These are phyloP conservation scores for Standfussiana lucernea DNA, from an alignment of 2,888 invertebrate species.

Conservation along the genomic window DNA sequence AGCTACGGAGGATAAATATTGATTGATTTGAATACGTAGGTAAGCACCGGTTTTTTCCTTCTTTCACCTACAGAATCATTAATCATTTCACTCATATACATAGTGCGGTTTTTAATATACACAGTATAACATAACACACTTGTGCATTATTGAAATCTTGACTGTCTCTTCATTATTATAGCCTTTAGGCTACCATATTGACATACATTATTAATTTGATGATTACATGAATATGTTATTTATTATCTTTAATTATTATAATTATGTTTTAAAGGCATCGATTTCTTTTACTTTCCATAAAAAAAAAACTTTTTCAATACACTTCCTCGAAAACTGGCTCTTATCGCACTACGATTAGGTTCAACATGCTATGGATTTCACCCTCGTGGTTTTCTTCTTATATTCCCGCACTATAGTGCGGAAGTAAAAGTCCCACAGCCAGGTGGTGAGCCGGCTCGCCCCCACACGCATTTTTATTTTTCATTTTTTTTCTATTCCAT, in stretches of 20 bases:
- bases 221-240: constrained; percentile 20
- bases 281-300: constrained; percentile 18
- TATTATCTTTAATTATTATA: constrained; percentile 12
- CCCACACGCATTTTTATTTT: too few relatives aligned
- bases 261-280: background rate
- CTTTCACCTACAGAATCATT: constrained; percentile 13
- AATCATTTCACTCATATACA: constrained; percentile 1
- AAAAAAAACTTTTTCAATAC: too few relatives aligned
- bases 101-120: constrained; percentile 2
- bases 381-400: too few relatives aligned
- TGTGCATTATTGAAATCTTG: constrained; percentile 27
- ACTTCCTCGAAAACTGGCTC: too few relatives aligned
- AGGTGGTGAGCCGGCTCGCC: too few relatives aligned
- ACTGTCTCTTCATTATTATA: background rate
- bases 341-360: too few relatives aligned
- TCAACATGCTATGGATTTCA: too few relatives aligned
- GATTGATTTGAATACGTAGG: constrained; percentile 10
- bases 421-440: too few relatives aligned
- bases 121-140: background rate
- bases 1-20: background rate
- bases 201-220: constrained; percentile 38
- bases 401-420: too few relatives aligned
- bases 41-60: constrained; percentile 34
- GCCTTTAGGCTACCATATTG: background rate
- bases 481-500: too few relatives aligned